Percentiles rank a stretch among this genome's conserved stretches.
Evolutionary conservation across 2,797 vertebrate species (phyloP).

Genomic region (Hypotaenidia okinawae): DNA sequence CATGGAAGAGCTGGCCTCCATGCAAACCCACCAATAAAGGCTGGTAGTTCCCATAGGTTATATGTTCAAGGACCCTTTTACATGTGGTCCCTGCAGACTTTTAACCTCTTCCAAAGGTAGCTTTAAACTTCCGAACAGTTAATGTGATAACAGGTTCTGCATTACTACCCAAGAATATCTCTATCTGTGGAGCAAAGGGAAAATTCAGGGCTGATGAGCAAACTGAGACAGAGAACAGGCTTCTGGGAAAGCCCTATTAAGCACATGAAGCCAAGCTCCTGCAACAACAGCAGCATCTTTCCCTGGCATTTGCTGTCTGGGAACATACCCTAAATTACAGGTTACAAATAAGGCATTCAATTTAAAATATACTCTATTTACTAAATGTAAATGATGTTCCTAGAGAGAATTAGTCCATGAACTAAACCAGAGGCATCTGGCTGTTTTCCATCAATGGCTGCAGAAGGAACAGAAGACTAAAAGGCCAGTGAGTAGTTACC

Average conservation of each 20-base stretch:
- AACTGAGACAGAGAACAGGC: not conserved
- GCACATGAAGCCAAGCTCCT: not conserved
- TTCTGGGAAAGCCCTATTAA: not conserved
- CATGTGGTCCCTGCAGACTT: not conserved
- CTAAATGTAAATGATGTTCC: not conserved
- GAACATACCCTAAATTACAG: not conserved
- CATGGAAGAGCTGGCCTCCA: not conserved
- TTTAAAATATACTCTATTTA: conserved; percentile 6
- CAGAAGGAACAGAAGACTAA: not conserved
- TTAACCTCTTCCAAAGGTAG: not conserved
- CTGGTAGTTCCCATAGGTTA: not conserved
- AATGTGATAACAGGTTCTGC: not conserved
- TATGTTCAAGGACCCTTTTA: not conserved
- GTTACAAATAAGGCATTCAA: not conserved
- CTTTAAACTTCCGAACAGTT: not conserved
- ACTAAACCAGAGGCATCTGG: not conserved
- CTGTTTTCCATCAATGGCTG: not conserved
- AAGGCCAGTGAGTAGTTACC: not conserved
- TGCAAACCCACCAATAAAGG: not conserved
- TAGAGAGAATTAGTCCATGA: not conserved
- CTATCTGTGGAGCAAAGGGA: not conserved
- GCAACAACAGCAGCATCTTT: not conserved
- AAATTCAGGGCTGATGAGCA: not conserved
- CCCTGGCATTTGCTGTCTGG: not conserved
- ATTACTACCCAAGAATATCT: not conserved